Percentiles rank a stretch among this genome's conserved stretches.
phyloP scores from a whole-genome alignment of 2,888 invertebrate genomes.

The Cenopis cana region DNA sequence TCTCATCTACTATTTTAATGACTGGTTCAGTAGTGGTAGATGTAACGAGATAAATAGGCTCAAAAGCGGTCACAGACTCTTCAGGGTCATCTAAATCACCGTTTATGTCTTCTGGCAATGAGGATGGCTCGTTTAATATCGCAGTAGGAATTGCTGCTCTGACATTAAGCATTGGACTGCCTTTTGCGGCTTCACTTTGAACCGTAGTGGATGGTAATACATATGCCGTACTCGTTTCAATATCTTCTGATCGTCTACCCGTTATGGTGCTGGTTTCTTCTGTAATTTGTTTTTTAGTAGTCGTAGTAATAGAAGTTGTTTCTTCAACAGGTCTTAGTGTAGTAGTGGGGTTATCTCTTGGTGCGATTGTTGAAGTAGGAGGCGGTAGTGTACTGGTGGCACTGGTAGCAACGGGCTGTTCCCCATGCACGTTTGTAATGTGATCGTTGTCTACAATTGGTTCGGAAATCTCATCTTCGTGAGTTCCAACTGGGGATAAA shows the following conservation, averaged over 20 bases:
- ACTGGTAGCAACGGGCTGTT: constrained; percentile 49
- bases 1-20: constrained; percentile 49
- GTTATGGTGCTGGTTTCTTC: constrained; percentile 10
- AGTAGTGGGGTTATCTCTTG: constrained; percentile 56
- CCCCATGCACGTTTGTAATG: constrained; percentile 57
- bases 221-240: constrained; percentile 51
- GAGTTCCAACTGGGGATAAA: constrained; percentile 70
- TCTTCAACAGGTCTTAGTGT: constrained; percentile 56
- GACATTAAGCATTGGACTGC: constrained; percentile 69
- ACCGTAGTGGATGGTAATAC: constrained; percentile 54
- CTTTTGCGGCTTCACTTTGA: constrained; percentile 54
- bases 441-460: constrained; percentile 65
- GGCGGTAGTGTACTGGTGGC: constrained; percentile 52
- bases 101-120: constrained; percentile 61
- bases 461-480: constrained; percentile 75
- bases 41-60: constrained; percentile 38
- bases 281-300: constrained; percentile 26
- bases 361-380: constrained; percentile 50
- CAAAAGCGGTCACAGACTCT: constrained; percentile 48
- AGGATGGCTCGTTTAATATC: constrained; percentile 64
- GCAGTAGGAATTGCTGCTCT: constrained; percentile 75
- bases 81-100: constrained; percentile 60
- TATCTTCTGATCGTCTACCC: constrained; percentile 53
- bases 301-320: constrained; percentile 49
- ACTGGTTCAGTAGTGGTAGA: constrained; percentile 45